Evolutionary conservation across 2,113 vertebrate species (phyloP), one percentile per base, ranked within the genome.

Genomic region (Corythornis cristatus): DNA sequence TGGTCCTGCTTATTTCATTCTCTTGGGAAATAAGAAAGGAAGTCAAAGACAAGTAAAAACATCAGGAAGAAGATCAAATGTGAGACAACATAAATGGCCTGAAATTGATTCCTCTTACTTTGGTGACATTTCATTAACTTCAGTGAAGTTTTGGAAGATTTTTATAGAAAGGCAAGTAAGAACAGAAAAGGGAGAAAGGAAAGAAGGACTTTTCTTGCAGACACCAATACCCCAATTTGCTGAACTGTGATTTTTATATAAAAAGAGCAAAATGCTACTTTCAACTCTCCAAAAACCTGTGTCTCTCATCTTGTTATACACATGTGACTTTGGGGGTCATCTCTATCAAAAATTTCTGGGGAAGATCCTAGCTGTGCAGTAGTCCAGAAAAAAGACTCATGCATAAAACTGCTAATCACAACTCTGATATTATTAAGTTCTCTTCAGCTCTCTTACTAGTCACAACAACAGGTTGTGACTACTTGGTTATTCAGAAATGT

Each of bases 81-180:
- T 92, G 91, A 92, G 89, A 82, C 94, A 95, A 87, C 91, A 90
- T 89, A 94, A 96, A 92, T 70, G 94, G 74, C 67, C 67, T 89
- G 91, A 87, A 94, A 96, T 92, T 62, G 84, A 94, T 95, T 96
- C 92, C 67, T 92, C 90, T 95, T 89, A 70, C 78, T 93, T 77
- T 93, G 62, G 58, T 94, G 95, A 95, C 91, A 95, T 93, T 96
- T 93, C 94, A 91, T 96, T 96, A 96, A 89, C 91, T 95, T 89
- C 81, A 79, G 66, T 68, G 66, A 81, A 86, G 88, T 90, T 92
- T 81, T 54, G 66, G 86, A 86, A 71, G 54, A 37, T 75, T 92
- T 92, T 89, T 85, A 46, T 51, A 67, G 80, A 54, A 80, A 84
- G 28, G 14, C 12, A 76, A 79, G 50, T 14, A 12, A 76, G 77